Percentiles rank a stretch among this genome's conserved stretches.
These are phyloP conservation scores for Lacerta bilineata DNA, from an alignment of 2,797 vertebrate species.

Conservation along the genomic window DNA sequence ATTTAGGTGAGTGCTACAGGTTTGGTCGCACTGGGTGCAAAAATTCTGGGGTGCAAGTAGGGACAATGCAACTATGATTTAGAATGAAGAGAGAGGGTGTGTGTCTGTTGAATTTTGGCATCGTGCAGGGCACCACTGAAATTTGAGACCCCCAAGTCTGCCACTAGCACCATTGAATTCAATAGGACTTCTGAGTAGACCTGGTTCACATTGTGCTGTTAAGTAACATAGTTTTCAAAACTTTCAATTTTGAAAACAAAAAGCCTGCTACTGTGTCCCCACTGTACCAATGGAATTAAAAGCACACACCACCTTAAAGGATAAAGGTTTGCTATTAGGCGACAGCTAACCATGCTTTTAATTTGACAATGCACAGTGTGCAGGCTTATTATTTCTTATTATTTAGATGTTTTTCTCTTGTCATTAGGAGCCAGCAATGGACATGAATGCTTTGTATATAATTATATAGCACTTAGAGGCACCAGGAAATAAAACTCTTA, in stretches of 20 bases:
- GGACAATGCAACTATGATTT: too few species aligned
- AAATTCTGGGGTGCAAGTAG: too few species aligned
- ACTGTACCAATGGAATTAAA: conserved; percentile 6
- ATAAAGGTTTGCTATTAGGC: conserved; percentile 5
- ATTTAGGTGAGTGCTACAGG: too few species aligned
- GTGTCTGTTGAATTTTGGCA: too few species aligned
- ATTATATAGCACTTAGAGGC: neutral
- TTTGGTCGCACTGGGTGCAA: too few species aligned
- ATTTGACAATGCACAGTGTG: neutral
- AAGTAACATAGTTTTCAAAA: neutral
- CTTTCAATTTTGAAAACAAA: neutral
- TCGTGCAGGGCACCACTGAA: too few species aligned
- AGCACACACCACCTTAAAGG: neutral
- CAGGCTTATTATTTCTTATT: neutral
- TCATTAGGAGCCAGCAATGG: conserved; percentile 1
- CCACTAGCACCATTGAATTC: too few species aligned
- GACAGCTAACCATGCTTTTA: conserved; percentile 15
- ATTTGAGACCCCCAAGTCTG: too few species aligned
- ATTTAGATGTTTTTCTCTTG: conserved; percentile 23
- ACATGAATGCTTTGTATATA: conserved; percentile 11
- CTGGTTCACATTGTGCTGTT: too few species aligned
- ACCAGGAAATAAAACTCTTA: neutral
- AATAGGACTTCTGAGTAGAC: too few species aligned
- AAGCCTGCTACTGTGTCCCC: neutral
- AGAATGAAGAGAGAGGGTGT: too few species aligned